Evolutionary conservation across 2,113 vertebrate genomes (phyloP).

Genomic region (Edolisoma coerulescens): DNA sequence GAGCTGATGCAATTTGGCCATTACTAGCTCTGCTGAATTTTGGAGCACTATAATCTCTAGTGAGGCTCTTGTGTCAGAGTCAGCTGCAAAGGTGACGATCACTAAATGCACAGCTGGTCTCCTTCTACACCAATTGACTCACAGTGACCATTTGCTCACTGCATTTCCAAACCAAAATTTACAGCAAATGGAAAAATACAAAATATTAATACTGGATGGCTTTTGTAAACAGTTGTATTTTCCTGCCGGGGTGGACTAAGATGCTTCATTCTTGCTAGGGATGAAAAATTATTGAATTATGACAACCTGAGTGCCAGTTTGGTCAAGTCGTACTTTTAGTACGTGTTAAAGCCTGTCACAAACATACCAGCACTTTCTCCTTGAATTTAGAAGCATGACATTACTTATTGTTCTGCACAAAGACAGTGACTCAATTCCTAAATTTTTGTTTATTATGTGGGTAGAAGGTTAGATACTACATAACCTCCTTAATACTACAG

Average conservation of each 20-base stretch:
- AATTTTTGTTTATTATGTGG: not conserved
- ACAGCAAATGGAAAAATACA: not conserved
- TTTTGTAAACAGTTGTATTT: not conserved
- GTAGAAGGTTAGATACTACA: not conserved
- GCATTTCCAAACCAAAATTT: not conserved
- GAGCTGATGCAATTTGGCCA: not conserved
- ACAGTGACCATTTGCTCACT: not conserved
- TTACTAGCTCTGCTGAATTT: not conserved
- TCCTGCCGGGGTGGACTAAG: rapidly evolving
- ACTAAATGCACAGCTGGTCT: not conserved
- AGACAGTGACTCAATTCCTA: not conserved
- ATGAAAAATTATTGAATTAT: not conserved
- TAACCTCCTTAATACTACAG: not conserved
- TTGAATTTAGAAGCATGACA: not conserved
- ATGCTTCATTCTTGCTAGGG: not conserved
- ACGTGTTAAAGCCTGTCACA: not conserved
- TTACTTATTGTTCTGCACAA: not conserved
- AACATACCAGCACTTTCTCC: not conserved
- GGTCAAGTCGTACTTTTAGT: not conserved
- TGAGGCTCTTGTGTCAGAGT: not conserved
- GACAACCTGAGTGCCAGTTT: not conserved
- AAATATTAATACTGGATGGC: not conserved
- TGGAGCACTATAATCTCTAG: not conserved
- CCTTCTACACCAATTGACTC: not conserved
- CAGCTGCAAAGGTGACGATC: not conserved